A percentile compares a stretch with the other conserved stretches of the same genome.
Evolutionary conservation across 2,888 invertebrate species (phyloP).

Genomic region (Nysson spinosus): DNA sequence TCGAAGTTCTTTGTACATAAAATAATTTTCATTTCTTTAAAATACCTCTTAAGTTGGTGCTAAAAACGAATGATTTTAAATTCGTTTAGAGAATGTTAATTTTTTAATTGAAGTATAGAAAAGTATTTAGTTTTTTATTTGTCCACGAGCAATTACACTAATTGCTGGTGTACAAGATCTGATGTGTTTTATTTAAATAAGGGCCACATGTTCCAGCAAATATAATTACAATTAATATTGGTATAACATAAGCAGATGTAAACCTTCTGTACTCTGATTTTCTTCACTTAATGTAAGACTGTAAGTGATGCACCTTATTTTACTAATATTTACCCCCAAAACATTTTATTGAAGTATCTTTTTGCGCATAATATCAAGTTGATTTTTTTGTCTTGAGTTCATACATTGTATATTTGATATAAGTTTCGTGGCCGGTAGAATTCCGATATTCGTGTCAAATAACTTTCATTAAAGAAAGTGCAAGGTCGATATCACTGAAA

Average conservation of each 20-base stretch:
- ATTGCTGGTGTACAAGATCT: too few species aligned
- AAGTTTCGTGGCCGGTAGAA: constrained; percentile 11
- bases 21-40: too few species aligned
- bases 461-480: constrained; percentile 19
- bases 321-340: constrained; percentile 20
- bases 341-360: constrained; percentile 12
- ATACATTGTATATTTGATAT: constrained; percentile 19
- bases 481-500: constrained; percentile 13
- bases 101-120: too few species aligned
- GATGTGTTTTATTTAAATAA: too few species aligned
- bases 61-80: too few species aligned
- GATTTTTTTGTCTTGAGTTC: constrained; percentile 11
- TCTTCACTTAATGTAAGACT: constrained; percentile 50
- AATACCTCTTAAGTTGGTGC: too few species aligned
- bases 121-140: too few species aligned
- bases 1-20: too few species aligned
- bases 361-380: constrained; percentile 30
- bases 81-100: too few species aligned
- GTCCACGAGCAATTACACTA: too few species aligned
- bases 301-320: constrained; percentile 47
- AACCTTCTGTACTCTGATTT: constrained; percentile 51
- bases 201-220: too few species aligned
- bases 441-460: constrained; percentile 30
- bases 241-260: constrained; percentile 7
- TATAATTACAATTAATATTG: neutral